Base-by-base conservation (phyloP, 2,797 vertebrate genomes). In the Sebastes taczanowskii region DNA sequence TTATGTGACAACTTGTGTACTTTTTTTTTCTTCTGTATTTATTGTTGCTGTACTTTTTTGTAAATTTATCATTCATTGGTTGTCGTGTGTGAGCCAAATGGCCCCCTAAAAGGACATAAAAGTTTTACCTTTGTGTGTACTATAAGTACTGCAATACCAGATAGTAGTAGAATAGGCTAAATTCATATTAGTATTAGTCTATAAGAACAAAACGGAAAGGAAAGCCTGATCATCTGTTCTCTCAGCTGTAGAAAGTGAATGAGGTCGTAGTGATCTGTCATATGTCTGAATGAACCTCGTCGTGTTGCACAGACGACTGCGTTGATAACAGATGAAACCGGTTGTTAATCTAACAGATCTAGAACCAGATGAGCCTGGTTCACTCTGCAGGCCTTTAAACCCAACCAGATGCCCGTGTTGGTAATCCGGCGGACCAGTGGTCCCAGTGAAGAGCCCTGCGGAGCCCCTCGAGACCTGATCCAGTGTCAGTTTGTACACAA, bases 351-450 rank as follows among this genome's bases (percentile, higher is more conserved):
- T 93, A 79, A 88, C 87, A 71, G 77, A 86, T 82, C 77, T 77
- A 74, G 56, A 74, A 84, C 80, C 78, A 83, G 80, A 88, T 82
- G 88, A 92, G 84, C 32, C 52, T 23, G 3, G 4, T 30, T 3
- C 64, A 5, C 63, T 71, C 64, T 69, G 74, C 60, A 29, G 77
- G 35, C 49, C 69, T 29, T 74, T 81, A 88, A 90, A 86, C 87
- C 90, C 87, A 83, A 85, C 88, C 86, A 93, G 86, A 90, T 83
- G 85, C 74, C 59, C 55, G 65, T n/a, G 66, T 63, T 49, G 25
- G 25, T 84, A 89, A 83, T 94, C 90, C 58, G 10, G 52, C 69
- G 60, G 32, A 61, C 46, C 16, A 18, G 46, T 49, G 70, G 83
- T 29, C 88, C 84, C 86, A 55, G 77, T 46, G 56, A 62, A 56